Base-by-base conservation (phyloP, 2,113 vertebrate species). In the Pomatostomus ruficeps region DNA sequence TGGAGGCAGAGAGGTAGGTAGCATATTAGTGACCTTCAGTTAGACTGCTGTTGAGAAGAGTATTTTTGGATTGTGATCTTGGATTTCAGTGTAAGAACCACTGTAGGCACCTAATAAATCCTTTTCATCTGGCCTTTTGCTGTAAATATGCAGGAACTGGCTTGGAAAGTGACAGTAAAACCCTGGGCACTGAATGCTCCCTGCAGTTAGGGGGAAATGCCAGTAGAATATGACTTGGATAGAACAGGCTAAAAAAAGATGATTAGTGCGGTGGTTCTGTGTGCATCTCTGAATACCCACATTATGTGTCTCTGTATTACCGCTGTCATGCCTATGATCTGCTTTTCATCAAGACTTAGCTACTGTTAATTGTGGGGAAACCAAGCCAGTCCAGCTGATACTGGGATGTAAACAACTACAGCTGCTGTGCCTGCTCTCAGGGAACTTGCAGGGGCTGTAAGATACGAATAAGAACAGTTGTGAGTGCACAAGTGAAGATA, bases 261-360 rank as follows among this genome's bases (percentile, higher is more conserved):
- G 38, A n/a, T 82, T 68, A 88, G 89, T 89, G 87, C 67, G 61
- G 70, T 48, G 62, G 42, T 79, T 95, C 46, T 92, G 42, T 49
- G 62, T 88, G 74, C 3, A 20, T 91, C 66, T 85, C 93, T 93
- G 77, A 95, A 95, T 96, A 71, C 87, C 71, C 94, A 95, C 58
- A 85, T 96, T 91, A 96, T 92, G 62, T 73, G 79, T 79, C 54
- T 84, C 76, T 36, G 1, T 46, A 72, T 48, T 82, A 89, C 42
- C 33, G 76, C 93, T 91, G 88, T 89, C 87, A 80, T 85, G 85
- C 62, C 58, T 78, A 36, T 0, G 10, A 51, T 95, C 92, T 97
- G 93, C 80, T 95, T 95, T 89, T 91, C 65, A 57, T 94, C 89
- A 91, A 94, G 76, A 63, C 59, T 94, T 86, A 57, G 79, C 86